Evolutionary conservation across 2,113 vertebrate species (phyloP).

Genomic region (Platichthys stellatus): DNA sequence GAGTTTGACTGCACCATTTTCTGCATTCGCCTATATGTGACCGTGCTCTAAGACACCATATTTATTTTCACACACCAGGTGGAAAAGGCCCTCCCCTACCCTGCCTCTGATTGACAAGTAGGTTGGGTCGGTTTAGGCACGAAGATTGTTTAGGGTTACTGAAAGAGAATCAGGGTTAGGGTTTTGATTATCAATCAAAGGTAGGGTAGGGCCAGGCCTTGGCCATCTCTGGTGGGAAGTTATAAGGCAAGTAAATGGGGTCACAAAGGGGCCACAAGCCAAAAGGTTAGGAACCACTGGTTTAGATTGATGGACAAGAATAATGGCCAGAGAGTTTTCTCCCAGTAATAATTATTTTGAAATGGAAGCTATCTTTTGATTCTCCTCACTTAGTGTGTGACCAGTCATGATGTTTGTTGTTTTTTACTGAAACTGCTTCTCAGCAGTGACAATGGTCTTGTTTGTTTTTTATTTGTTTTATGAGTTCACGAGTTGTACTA

Average conservation of each 20-base stretch:
- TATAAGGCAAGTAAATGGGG: neutral
- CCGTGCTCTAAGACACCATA: neutral
- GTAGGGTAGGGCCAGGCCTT: too few relatives aligned
- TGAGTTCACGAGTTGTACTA: conserved; percentile 41
- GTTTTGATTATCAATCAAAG: neutral
- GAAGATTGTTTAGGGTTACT: neutral
- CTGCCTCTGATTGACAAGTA: neutral
- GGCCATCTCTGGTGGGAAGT: neutral
- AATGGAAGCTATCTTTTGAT: conserved; percentile 3
- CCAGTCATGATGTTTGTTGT: conserved; percentile 18
- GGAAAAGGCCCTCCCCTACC: neutral
- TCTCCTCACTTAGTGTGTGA: neutral
- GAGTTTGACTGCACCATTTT: too few relatives aligned
- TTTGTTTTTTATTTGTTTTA: conserved; percentile 37
- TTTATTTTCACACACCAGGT: neutral
- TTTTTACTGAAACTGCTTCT: conserved; percentile 35
- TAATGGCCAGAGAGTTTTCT: neutral
- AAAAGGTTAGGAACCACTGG: neutral
- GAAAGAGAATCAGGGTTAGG: neutral
- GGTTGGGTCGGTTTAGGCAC: neutral
- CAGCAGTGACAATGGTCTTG: conserved; percentile 36
- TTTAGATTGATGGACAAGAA: neutral
- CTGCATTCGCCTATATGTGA: too few relatives aligned
- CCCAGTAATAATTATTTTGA: conserved; percentile 9
- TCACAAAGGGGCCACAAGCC: neutral